Base-by-base conservation (phyloP, 2,113 vertebrate genomes). In the Caranx ignobilis region DNA sequence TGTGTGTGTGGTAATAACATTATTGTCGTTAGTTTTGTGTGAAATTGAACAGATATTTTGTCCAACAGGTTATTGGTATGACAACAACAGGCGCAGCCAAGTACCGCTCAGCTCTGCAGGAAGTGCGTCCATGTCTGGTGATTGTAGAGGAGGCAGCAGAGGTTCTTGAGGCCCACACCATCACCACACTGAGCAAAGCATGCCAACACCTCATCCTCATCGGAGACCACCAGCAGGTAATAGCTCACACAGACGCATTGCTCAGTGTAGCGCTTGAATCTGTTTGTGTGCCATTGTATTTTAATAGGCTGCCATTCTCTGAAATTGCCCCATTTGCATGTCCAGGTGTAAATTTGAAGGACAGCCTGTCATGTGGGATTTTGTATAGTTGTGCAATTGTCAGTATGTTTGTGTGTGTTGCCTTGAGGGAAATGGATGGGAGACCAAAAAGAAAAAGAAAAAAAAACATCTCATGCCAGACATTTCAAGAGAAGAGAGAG, bases 181-280 rank as follows among this genome's bases (percentile, higher is more conserved):
- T 99, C 87, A 97, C 97, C 79, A 96, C 97, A 1, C 87, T 99
- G 81, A 97, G 96, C 90, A 83, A 88, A 50, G 94, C 93, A 4
- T 99, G 97, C 87, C 96, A 98, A 85, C 98, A 99, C 32, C 97
- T 99, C 78, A 98, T 99, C 86, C 96, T 99, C 75, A 99, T 99
- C 15, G 98, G 98, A 82, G 98, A 99, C 92, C 97, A 99, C 88
- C 97, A 99, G 90, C 98, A 99, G 96, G 98, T 98, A 78, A 52
- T 66, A 59, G 10, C 34, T 47, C 31, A 41, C 11, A 21, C 21
- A 47, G 15, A 52, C 13, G 54, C 37, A 76, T 2, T 16, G 4
- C 12, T 7, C 7, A 50, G 3, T 43, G 13, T 21, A 12, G 4
- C 7, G n/a, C 11, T n/a, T 18, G 26, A 47, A 16, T 56, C 34